These are phyloP conservation scores for Irena cyanogastra DNA, from an alignment of 2,113 vertebrate genomes.

Conservation along the genomic window DNA sequence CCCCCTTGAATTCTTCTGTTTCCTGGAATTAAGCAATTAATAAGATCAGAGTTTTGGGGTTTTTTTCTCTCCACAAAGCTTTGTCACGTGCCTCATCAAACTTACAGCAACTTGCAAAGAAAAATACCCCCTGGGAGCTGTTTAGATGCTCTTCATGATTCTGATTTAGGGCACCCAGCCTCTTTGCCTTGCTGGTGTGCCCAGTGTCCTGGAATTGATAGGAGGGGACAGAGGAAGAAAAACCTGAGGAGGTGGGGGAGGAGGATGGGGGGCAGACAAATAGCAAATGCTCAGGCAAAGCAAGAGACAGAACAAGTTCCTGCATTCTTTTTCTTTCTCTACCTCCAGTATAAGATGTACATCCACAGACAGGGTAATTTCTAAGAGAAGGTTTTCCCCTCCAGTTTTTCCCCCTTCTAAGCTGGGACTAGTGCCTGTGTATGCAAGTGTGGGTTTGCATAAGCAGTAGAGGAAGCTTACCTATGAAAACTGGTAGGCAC, in stretches of 20 bases:
- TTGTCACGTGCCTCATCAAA: constrained; percentile 75
- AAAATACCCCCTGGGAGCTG: constrained; percentile 54
- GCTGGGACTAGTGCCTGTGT: background rate
- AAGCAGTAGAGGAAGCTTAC: background rate
- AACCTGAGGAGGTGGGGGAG: background rate
- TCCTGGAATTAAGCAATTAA: constrained; percentile 43
- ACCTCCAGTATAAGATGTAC: background rate
- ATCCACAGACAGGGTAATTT: background rate
- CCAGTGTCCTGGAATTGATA: constrained; percentile 32
- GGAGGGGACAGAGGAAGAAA: constrained; percentile 40
- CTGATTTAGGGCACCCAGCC: background rate
- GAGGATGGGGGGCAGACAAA: constrained; percentile 22
- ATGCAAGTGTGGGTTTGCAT: background rate
- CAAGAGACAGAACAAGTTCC: background rate
- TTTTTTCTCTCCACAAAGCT: constrained; percentile 46
- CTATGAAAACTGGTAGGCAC: background rate
- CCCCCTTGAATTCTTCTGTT: constrained; percentile 15
- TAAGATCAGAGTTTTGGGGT: background rate
- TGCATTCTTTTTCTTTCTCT: background rate
- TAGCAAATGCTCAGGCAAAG: background rate
- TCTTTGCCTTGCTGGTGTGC: constrained; percentile 39
- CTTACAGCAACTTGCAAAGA: constrained; percentile 65
- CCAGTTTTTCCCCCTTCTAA: background rate
- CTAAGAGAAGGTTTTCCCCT: background rate
- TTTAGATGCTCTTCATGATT: constrained; percentile 52